Percentiles rank a stretch among this genome's conserved stretches.
Conservation (phyloP, 2,888 invertebrate genomes). For the Notocelia uddmanniana region DNA sequence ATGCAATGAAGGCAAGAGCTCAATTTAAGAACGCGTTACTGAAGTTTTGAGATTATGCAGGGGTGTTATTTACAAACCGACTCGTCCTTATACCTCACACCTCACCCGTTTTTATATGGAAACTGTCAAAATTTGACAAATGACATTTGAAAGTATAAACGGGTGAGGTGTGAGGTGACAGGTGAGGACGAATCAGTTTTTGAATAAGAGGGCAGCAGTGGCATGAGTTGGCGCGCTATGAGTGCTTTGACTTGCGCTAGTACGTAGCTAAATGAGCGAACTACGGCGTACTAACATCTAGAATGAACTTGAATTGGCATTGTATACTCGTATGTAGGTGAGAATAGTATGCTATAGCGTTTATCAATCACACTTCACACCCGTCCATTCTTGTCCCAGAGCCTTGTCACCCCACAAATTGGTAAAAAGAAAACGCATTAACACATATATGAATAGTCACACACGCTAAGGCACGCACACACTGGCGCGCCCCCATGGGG, state of each 20-base stretch:
- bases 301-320: neutral
- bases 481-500: slow-evolving; percentile 54
- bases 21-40: too few relatives aligned
- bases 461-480: slow-evolving; percentile 70
- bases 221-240: neutral
- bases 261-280: neutral
- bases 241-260: neutral
- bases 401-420: slow-evolving; percentile 76
- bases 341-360: neutral
- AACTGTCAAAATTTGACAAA: too few relatives aligned
- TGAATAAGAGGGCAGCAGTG: too few relatives aligned
- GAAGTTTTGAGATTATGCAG: too few relatives aligned
- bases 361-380: slow-evolving; percentile 7
- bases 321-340: neutral
- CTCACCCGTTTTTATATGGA: too few relatives aligned
- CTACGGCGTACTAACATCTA: neutral
- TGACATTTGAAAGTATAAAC: too few relatives aligned
- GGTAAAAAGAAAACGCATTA: slow-evolving; percentile 87
- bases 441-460: slow-evolving; percentile 84
- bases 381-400: slow-evolving; percentile 32
- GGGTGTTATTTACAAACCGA: too few relatives aligned
- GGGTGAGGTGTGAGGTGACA: too few relatives aligned
- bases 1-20: too few relatives aligned
- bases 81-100: too few relatives aligned
- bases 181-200: too few relatives aligned